A percentile compares a stretch with the other conserved stretches of the same genome.
Evolutionary conservation across 2,888 invertebrate species (phyloP).

Genomic region (Xylota segnis): DNA sequence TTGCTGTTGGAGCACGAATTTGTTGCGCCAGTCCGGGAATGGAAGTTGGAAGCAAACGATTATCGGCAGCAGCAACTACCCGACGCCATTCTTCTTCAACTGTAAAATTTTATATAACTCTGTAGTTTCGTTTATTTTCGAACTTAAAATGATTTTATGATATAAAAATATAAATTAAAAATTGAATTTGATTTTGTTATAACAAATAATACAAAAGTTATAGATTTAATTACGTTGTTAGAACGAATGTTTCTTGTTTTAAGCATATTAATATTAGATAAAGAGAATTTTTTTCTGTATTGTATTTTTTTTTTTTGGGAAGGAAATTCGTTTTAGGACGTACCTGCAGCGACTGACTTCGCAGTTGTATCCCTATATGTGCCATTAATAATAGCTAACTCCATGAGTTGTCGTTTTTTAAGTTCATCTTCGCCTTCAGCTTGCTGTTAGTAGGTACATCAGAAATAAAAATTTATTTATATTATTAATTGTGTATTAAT

Average conservation of each 20-base stretch:
- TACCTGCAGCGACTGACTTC: constrained; percentile 94
- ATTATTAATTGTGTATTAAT: constrained; percentile 75
- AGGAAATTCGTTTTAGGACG: constrained; percentile 77
- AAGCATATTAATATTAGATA: constrained; percentile 46
- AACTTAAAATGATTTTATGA: constrained; percentile 7
- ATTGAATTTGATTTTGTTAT: constrained; percentile 1
- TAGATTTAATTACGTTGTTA: constrained; percentile 68
- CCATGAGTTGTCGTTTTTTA: constrained; percentile 99
- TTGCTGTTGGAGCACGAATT: constrained; percentile 89
- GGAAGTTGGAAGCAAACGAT: constrained; percentile 88
- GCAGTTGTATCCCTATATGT: constrained; percentile 98
- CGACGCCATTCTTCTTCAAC: constrained; percentile 93
- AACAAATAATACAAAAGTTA: constrained; percentile 42
- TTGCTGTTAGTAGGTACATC: constrained; percentile 88
- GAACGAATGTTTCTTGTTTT: constrained; percentile 48
- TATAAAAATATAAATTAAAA: not conserved
- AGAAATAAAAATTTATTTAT: constrained; percentile 73
- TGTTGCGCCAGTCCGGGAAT: constrained; percentile 88
- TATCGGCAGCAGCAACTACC: constrained; percentile 91
- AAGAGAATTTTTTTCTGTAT: constrained; percentile 3
- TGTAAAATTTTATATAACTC: constrained; percentile 39
- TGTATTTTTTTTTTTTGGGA: constrained; percentile 24
- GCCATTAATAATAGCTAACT: constrained; percentile 99
- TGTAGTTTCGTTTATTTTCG: not conserved
- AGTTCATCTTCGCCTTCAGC: constrained; percentile 99